Evolutionary conservation across 2,888 invertebrate species (phyloP).

Genomic region (Sesia bembeciformis): DNA sequence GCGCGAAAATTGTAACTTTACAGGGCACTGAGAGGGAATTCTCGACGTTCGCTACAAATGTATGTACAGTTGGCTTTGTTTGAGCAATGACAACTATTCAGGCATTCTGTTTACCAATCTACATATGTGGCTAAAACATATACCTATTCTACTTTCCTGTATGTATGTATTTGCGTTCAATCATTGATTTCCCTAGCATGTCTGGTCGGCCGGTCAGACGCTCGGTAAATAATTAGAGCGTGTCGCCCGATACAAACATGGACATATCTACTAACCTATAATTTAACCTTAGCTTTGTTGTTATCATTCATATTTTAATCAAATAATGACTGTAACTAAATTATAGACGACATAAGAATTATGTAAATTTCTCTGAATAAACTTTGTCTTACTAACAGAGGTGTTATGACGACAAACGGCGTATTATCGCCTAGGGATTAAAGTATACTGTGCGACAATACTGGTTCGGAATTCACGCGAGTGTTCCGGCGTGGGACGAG

Average conservation of each 20-base stretch:
- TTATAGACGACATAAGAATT: no score
- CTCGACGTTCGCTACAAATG: not conserved
- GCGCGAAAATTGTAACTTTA: constrained; percentile 55
- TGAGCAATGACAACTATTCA: not conserved
- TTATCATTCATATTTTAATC: no score
- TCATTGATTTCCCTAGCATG: constrained; percentile 19
- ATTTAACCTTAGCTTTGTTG: no score
- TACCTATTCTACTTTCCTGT: no score
- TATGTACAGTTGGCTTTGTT: not conserved
- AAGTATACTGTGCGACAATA: not conserved
- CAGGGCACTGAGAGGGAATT: constrained; percentile 23
- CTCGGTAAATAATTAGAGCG: constrained; percentile 17
- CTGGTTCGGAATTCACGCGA: not conserved
- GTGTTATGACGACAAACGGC: not conserved
- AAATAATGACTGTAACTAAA: no score
- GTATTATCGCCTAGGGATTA: not conserved
- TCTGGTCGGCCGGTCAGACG: constrained; percentile 11
- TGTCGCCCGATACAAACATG: not conserved
- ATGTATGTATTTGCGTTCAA: constrained; percentile 9
- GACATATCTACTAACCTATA: no score
- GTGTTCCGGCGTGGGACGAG: not conserved
- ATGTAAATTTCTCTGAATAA: not conserved
- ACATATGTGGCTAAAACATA: no score
- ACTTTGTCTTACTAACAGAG: not conserved
- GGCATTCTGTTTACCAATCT: no score